Conservation (phyloP, 92 coral and sea anemone genomes). For the Epizoanthus fatuus region DNA sequence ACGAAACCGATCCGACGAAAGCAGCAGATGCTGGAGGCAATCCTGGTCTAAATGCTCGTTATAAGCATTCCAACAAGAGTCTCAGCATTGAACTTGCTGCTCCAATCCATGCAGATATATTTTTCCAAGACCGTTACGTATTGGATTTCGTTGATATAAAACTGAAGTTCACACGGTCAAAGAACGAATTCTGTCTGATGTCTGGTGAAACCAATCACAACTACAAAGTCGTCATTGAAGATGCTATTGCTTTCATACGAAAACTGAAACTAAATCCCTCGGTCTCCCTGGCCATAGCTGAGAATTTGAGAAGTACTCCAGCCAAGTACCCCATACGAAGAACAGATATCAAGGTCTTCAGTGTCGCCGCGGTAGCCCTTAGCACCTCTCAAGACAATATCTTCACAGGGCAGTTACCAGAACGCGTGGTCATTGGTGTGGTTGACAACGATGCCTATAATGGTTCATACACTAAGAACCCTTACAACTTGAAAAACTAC, state of each 20-base stretch:
- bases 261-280: constrained; percentile 15
- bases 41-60: constrained; percentile 41
- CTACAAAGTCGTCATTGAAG: constrained; percentile 67
- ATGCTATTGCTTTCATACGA: constrained; percentile 56
- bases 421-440: neutral
- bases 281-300: constrained; percentile 55
- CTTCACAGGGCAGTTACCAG: constrained; percentile 63
- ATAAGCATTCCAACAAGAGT: neutral
- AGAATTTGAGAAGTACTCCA: constrained; percentile 50
- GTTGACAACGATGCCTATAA: constrained; percentile 40
- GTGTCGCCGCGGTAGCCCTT: constrained; percentile 56
- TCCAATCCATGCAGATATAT: constrained; percentile 57
- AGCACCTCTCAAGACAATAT: constrained; percentile 57
- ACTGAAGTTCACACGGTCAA: constrained; percentile 58
- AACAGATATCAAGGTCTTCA: constrained; percentile 58
- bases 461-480: constrained; percentile 60
- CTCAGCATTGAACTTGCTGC: constrained; percentile 38
- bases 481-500: constrained; percentile 45
- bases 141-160: constrained; percentile 53
- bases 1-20: neutral
- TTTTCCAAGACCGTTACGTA: constrained; percentile 46
- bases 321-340: constrained; percentile 77
- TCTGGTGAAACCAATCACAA: constrained; percentile 52
- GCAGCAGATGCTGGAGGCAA: neutral
- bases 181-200: constrained; percentile 11